Percentiles rank a stretch among this genome's conserved stretches.
Conservation (phyloP, 2,888 invertebrate genomes). For the Ligdia adustata region DNA sequence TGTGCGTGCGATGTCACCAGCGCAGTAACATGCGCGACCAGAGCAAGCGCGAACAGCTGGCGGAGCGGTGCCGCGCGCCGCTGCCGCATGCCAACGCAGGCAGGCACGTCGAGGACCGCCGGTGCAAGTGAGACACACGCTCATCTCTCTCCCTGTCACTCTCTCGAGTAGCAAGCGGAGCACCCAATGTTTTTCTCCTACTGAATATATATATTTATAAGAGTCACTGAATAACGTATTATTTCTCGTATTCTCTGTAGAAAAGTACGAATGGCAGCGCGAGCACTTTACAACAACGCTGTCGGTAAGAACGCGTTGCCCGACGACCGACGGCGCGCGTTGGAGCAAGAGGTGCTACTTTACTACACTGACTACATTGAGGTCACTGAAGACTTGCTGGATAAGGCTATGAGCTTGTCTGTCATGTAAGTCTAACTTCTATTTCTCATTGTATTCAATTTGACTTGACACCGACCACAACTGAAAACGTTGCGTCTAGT, state of each 20-base stretch:
- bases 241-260: conserved; percentile 45
- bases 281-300: conserved; percentile 74
- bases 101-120: conserved; percentile 61
- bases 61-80: conserved; percentile 86
- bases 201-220: neutral
- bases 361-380: conserved; percentile 70
- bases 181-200: neutral
- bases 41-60: conserved; percentile 83
- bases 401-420: conserved; percentile 74
- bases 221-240: neutral
- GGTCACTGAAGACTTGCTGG: conserved; percentile 77
- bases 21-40: conserved; percentile 87
- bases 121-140: conserved; percentile 49
- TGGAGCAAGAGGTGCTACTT: conserved; percentile 76
- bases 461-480: no score
- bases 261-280: conserved; percentile 84
- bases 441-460: no score
- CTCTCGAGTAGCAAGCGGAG: no score
- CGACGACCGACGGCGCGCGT: conserved; percentile 63
- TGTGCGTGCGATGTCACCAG: conserved; percentile 90
- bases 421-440: conserved; percentile 62
- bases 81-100: conserved; percentile 58
- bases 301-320: conserved; percentile 76
- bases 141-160: no score
- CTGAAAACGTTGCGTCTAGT: no score